phyloP scores from a whole-genome alignment of 1,140 invertebrate species.

The Hypsibius dujardini region DNA sequence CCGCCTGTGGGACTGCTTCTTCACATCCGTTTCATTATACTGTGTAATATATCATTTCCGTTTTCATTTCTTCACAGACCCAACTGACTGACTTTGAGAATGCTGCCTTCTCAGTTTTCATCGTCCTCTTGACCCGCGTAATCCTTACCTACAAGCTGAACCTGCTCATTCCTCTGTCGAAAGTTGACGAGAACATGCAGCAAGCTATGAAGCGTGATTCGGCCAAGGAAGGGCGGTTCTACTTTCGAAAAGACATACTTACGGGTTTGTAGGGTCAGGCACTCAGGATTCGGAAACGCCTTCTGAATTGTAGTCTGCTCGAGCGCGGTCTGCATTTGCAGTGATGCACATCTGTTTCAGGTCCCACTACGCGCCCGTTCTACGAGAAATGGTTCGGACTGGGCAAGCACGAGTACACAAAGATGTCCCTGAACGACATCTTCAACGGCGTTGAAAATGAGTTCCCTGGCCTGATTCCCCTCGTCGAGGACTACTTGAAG shows the following conservation, averaged over 20 bases:
- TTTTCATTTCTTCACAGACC: conserved; percentile 35
- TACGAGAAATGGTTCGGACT: conserved; percentile 18
- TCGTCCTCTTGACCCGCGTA: conserved; percentile 84
- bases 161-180: conserved; percentile 91
- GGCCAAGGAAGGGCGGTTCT: conserved; percentile 60
- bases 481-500: conserved; percentile 78
- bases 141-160: conserved; percentile 90
- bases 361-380: conserved; percentile 17
- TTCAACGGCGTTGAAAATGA: conserved; percentile 81
- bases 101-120: conserved; percentile 93
- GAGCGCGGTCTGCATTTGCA: background rate
- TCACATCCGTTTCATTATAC: background rate
- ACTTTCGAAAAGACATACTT: conserved; percentile 66
- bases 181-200: conserved; percentile 96
- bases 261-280: conserved; percentile 30
- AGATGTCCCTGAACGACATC: conserved; percentile 84
- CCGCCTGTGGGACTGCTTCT: background rate
- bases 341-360: background rate
- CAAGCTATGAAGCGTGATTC: conserved; percentile 78
- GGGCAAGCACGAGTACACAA: conserved; percentile 40
- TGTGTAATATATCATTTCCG: conserved; percentile 6
- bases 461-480: conserved; percentile 78
- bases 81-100: conserved; percentile 99
- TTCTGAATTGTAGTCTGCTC: conserved; percentile 14
- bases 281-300: too few species aligned